Conservation (phyloP, 2,797 vertebrate genomes). For the Euthynnus affinis region DNA sequence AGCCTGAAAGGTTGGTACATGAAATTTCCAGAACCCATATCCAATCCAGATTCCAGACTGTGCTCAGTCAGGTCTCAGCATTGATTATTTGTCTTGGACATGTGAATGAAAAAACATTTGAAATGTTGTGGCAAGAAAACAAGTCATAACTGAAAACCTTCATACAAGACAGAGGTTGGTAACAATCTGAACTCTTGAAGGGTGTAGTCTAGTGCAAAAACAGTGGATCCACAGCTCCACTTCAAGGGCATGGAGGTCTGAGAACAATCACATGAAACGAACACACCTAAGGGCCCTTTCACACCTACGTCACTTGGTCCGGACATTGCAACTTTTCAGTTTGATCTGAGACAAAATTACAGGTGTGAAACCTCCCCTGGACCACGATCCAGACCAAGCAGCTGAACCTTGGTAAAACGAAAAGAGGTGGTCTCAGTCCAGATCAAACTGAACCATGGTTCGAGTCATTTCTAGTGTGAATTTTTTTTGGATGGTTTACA, state of each 20-base stretch:
- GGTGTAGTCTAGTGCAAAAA: constrained; percentile 86
- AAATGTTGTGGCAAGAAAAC: constrained; percentile 66
- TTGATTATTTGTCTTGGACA: constrained; percentile 56
- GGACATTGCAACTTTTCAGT: too few species aligned
- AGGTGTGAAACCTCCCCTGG: too few species aligned
- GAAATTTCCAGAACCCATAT: constrained; percentile 43
- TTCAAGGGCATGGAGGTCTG: constrained; percentile 85
- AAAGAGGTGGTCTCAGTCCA: too few species aligned
- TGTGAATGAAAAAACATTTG: constrained; percentile 41
- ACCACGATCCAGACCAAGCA: too few species aligned
- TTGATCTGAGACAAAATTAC: too few species aligned
- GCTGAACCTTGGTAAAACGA: too few species aligned
- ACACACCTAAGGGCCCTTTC: constrained; percentile 39
- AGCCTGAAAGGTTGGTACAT: constrained; percentile 44
- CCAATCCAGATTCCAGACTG: constrained; percentile 53
- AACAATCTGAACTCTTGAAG: constrained; percentile 73
- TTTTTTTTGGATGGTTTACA: too few species aligned
- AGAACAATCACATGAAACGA: constrained; percentile 75
- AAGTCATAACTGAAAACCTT: constrained; percentile 73
- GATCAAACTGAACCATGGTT: too few species aligned
- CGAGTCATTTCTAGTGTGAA: too few species aligned
- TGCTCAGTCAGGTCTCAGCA: constrained; percentile 56
- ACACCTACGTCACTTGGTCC: too few species aligned
- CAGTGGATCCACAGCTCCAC: constrained; percentile 86
- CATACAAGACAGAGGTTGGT: constrained; percentile 73